phyloP scores from a whole-genome alignment of 2,113 vertebrate species.

The Rhinoderma darwinii region DNA sequence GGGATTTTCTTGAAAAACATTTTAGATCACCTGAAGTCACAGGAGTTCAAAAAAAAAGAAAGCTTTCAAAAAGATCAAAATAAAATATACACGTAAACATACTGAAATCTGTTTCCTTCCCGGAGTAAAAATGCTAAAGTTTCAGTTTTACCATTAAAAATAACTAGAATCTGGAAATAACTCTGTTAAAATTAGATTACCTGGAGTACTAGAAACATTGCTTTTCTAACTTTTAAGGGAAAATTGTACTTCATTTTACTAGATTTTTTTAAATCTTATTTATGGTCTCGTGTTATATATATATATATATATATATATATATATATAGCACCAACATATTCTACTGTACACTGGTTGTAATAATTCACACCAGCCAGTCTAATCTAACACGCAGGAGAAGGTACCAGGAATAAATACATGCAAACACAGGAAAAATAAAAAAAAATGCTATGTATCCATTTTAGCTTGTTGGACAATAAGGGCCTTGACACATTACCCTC shows the following conservation, averaged over 20 bases:
- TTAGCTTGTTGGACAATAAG: too few species aligned
- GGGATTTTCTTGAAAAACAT: conserved; percentile 17
- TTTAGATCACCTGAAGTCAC: conserved; percentile 12
- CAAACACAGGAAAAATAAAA: too few species aligned
- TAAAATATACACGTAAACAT: neutral
- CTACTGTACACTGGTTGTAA: too few species aligned
- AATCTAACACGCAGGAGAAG: too few species aligned
- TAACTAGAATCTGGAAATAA: neutral
- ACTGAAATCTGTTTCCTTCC: neutral
- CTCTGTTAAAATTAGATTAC: neutral
- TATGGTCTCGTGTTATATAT: too few species aligned
- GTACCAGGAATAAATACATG: too few species aligned
- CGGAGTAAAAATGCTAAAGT: neutral
- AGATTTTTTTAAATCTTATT: neutral
- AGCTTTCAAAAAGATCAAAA: neutral
- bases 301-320: too few species aligned
- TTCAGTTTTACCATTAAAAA: conserved; percentile 1
- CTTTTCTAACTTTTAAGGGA: neutral
- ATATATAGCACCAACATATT: too few species aligned
- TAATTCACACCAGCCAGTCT: too few species aligned
- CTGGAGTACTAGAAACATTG: neutral
- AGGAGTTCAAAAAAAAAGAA: neutral
- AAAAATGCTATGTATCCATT: too few species aligned
- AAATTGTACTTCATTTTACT: neutral
- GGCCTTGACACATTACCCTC: too few species aligned